Evolutionary conservation across 2,888 invertebrate genomes (phyloP).

Genomic region (Bedellia somnulentella): DNA sequence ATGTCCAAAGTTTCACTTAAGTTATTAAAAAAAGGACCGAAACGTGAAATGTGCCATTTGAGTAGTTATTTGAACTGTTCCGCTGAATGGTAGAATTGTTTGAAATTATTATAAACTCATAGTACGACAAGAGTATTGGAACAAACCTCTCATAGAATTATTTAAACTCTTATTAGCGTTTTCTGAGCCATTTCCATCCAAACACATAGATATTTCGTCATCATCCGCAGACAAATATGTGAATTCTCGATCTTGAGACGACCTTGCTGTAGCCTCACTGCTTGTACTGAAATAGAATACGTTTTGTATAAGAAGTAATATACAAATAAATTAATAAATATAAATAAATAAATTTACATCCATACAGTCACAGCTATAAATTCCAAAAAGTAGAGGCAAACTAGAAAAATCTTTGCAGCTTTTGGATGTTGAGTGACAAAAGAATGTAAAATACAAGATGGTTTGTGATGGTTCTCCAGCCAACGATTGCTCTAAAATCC

Average conservation of each 20-base stretch:
- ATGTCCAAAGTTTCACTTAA: no score
- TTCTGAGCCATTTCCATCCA: conserved; percentile 66
- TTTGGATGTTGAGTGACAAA: no score
- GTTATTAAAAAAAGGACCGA: no score
- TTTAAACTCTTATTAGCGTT: conserved; percentile 24
- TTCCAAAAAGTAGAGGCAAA: not conserved
- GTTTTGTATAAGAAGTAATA: conserved; percentile 5
- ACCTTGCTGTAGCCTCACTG: conserved; percentile 46
- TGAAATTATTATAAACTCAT: no score
- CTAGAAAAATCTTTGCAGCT: not conserved
- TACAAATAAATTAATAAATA: not conserved
- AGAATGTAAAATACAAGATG: no score
- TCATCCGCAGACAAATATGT: conserved; percentile 76
- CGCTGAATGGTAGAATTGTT: no score
- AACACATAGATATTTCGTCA: conserved; percentile 76
- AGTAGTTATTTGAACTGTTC: no score
- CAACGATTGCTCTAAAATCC: no score
- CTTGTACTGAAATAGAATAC: conserved; percentile 55
- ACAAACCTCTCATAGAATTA: conserved; percentile 35
- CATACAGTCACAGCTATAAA: not conserved
- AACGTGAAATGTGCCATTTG: no score
- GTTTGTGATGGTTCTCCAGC: no score
- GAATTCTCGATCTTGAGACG: conserved; percentile 52
- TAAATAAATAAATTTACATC: not conserved
- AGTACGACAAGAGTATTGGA: no score